These are phyloP conservation scores for Bhutanitis thaidina DNA, from an alignment of 2,888 invertebrate genomes.

Conservation along the genomic window DNA sequence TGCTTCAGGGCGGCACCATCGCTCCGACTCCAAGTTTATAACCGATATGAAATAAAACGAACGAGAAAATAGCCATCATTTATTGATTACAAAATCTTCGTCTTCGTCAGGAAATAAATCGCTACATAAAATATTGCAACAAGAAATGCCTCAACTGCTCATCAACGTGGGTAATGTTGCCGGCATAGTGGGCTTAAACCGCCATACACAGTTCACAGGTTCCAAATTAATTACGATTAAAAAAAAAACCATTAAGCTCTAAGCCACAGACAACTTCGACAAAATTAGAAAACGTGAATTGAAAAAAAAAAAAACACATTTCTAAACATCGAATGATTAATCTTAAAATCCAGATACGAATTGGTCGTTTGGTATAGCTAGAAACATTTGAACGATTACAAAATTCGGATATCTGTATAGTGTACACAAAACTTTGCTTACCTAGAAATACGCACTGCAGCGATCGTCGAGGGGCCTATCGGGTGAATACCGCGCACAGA, in stretches of 20 bases:
- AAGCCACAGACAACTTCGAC: slow-evolving; percentile 29
- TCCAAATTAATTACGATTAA: neutral
- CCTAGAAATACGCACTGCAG: neutral
- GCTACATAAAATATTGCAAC: slow-evolving; percentile 73
- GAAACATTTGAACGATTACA: neutral
- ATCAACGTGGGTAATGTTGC: slow-evolving; percentile 27
- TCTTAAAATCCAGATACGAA: slow-evolving; percentile 9
- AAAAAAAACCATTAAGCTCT: slow-evolving; percentile 19
- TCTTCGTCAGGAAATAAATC: slow-evolving; percentile 70
- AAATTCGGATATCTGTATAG: neutral
- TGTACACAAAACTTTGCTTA: slow-evolving; percentile 2
- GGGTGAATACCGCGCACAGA: neutral
- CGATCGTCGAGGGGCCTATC: neutral
- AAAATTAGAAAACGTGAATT: slow-evolving; percentile 24
- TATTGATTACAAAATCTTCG: slow-evolving; percentile 70
- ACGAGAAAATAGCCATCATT: slow-evolving; percentile 67
- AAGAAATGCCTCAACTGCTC: slow-evolving; percentile 60
- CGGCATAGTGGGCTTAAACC: slow-evolving; percentile 18
- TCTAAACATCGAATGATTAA: slow-evolving; percentile 23
- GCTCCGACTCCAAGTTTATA: too few species aligned
- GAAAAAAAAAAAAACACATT: slow-evolving; percentile 25
- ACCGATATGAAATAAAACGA: slow-evolving; percentile 33
- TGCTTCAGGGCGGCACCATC: too few species aligned
- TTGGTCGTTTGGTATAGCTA: neutral
- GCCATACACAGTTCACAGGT: slow-evolving; percentile 9